These are phyloP conservation scores for Pseudotriccus pelzelni DNA, from an alignment of 2,797 vertebrate species.

Conservation along the genomic window DNA sequence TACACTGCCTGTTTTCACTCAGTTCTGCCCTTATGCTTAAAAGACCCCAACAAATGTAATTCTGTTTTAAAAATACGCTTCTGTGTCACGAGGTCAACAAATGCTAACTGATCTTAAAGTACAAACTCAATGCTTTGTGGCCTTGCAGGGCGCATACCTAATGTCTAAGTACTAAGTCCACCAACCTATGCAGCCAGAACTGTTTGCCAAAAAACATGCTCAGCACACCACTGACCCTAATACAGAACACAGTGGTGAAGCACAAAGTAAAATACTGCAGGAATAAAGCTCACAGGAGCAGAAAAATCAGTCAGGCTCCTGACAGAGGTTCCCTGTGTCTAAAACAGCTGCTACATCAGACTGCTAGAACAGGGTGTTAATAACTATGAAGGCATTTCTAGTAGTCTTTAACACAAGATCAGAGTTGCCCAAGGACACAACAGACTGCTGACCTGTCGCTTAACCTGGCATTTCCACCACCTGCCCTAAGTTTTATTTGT, in stretches of 20 bases:
- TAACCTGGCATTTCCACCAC: not conserved
- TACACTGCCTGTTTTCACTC: not conserved
- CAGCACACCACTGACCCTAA: not conserved
- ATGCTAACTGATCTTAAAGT: not conserved
- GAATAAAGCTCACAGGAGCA: not conserved
- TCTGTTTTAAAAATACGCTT: not conserved
- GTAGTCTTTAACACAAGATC: not conserved
- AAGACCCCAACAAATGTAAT: not conserved
- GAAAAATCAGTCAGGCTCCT: not conserved
- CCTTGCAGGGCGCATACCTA: not conserved
- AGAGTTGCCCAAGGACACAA: not conserved
- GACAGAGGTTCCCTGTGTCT: not conserved
- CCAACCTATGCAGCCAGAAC: not conserved
- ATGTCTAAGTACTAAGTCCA: not conserved
- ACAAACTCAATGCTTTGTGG: not conserved
- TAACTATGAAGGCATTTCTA: not conserved
- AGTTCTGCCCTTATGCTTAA: not conserved
- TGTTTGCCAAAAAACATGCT: not conserved
- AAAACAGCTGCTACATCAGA: not conserved
- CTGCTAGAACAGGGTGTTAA: not conserved
- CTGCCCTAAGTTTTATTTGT: not conserved
- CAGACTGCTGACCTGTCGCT: not conserved
- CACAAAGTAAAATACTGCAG: not conserved
- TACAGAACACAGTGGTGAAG: not conserved
- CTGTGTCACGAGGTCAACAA: not conserved